phyloP scores from a whole-genome alignment of 2,113 vertebrate species.

The Vireo altiloquus region DNA sequence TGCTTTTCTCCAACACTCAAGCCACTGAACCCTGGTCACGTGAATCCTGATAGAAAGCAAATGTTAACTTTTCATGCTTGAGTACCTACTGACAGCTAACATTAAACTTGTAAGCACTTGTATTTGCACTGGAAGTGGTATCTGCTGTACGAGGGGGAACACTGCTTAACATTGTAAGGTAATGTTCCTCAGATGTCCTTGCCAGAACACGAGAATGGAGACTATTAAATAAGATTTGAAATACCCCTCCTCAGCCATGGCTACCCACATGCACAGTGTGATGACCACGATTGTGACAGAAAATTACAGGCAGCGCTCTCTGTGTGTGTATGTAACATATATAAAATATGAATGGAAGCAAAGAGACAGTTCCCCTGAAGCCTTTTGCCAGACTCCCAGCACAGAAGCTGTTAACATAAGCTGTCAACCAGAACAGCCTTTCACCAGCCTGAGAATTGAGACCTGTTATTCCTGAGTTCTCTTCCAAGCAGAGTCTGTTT shows the following conservation, averaged over 20 bases:
- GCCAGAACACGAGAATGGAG: not conserved
- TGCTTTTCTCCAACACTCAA: constrained; percentile 31
- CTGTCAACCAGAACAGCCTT: constrained; percentile 33
- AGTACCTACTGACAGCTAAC: constrained; percentile 64
- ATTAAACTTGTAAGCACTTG: constrained; percentile 36
- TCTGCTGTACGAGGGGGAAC: constrained; percentile 10
- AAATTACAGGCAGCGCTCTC: not conserved
- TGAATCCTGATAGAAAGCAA: constrained; percentile 61
- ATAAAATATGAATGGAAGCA: constrained; percentile 38
- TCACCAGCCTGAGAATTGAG: not conserved
- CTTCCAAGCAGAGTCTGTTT: not conserved
- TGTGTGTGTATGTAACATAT: not conserved
- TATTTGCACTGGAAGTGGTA: constrained; percentile 49
- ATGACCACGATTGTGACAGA: constrained; percentile 1
- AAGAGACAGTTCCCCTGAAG: constrained; percentile 22
- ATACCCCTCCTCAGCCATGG: not conserved
- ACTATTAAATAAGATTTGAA: not conserved
- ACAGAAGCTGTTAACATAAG: constrained; percentile 47
- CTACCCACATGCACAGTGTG: not conserved
- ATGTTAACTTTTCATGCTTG: constrained; percentile 61
- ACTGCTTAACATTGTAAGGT: constrained; percentile 29
- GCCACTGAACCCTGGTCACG: constrained; percentile 25
- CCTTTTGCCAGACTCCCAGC: constrained; percentile 25
- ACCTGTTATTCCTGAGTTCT: not conserved
- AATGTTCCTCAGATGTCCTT: constrained; percentile 18